Percentiles rank a stretch among this genome's conserved stretches.
phyloP scores from a whole-genome alignment of 1,140 invertebrate species.

The Heterodera carotae region DNA sequence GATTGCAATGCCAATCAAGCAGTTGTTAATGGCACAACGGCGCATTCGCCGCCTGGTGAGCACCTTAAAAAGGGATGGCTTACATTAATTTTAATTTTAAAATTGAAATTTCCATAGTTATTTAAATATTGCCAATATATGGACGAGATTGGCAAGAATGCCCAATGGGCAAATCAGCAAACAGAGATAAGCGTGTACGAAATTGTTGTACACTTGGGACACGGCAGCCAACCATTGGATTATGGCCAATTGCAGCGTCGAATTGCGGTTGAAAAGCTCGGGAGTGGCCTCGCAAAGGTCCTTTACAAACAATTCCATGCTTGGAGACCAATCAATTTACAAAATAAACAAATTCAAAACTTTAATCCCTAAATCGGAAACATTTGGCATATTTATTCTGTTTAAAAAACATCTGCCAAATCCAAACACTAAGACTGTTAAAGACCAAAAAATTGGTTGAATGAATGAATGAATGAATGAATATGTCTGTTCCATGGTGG shows the following conservation, averaged over 20 bases:
- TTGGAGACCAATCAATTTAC: neutral
- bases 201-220: slow-evolving; percentile 44
- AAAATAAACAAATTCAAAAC: neutral
- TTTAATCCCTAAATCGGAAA: neutral
- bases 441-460: too few relatives aligned
- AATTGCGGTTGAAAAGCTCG: slow-evolving; percentile 49
- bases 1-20: slow-evolving; percentile 54
- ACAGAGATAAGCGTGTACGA: slow-evolving; percentile 51
- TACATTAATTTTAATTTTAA: neutral
- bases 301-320: neutral
- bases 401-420: too few relatives aligned
- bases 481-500: neutral
- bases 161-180: slow-evolving; percentile 53
- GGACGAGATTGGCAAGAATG: slow-evolving; percentile 54
- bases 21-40: slow-evolving; percentile 49
- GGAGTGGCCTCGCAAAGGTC: slow-evolving; percentile 50
- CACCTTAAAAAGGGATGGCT: slow-evolving; percentile 21
- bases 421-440: too few relatives aligned
- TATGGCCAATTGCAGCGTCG: slow-evolving; percentile 30
- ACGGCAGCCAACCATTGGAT: slow-evolving; percentile 46
- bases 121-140: slow-evolving; percentile 42
- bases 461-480: neutral
- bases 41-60: slow-evolving; percentile 54
- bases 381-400: too few relatives aligned
- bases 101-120: neutral